Conservation (phyloP, 2,113 vertebrate genomes). For the Hippocampus comes region DNA sequence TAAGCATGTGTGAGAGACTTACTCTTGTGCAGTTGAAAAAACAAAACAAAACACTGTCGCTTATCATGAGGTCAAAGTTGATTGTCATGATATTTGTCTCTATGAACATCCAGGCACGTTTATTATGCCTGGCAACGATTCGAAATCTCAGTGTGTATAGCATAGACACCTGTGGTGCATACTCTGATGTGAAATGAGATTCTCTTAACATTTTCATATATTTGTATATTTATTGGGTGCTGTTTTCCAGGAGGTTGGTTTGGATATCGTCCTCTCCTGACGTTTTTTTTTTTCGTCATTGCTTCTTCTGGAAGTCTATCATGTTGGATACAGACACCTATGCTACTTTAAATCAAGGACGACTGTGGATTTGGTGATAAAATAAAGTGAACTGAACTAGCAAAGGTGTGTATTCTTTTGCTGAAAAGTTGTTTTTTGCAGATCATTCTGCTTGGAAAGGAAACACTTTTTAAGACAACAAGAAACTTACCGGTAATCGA, state of each 20-base stretch:
- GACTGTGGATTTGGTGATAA: constrained; percentile 64
- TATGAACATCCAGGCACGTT: constrained; percentile 37
- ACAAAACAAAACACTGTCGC: constrained; percentile 36
- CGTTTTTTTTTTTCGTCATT: constrained; percentile 17
- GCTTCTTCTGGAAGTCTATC: constrained; percentile 20
- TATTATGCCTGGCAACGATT: background rate
- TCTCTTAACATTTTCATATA: constrained; percentile 14
- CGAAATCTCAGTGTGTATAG: constrained; percentile 20
- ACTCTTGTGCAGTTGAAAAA: constrained; percentile 38
- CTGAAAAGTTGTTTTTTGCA: background rate
- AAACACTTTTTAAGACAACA: background rate
- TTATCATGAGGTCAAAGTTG: constrained; percentile 59
- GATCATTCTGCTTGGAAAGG: background rate
- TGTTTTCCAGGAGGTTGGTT: constrained; percentile 30
- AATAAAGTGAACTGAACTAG: constrained; percentile 59
- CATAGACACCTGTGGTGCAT: constrained; percentile 35
- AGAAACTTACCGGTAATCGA: background rate
- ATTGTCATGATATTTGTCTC: constrained; percentile 43
- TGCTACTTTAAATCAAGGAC: constrained; percentile 44
- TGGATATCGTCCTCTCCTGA: constrained; percentile 25
- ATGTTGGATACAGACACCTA: constrained; percentile 29
- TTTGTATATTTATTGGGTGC: constrained; percentile 28
- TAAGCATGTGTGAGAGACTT: constrained; percentile 55
- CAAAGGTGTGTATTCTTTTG: constrained; percentile 15
- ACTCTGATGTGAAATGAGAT: constrained; percentile 38